These are phyloP conservation scores for Ceratina australensis DNA, from an alignment of 1,140 invertebrate species.

Conservation along the genomic window DNA sequence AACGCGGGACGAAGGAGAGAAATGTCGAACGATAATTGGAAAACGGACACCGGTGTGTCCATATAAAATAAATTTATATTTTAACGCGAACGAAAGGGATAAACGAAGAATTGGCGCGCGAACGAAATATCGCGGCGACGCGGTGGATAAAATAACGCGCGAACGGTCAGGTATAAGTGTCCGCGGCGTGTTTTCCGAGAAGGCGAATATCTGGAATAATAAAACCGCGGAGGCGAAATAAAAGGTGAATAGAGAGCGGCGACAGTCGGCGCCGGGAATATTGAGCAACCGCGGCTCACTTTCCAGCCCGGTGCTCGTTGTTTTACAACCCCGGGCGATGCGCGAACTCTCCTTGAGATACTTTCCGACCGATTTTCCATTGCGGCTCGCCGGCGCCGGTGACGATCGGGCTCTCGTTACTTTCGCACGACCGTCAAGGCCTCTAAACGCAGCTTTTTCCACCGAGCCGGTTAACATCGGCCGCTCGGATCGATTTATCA, in stretches of 20 bases:
- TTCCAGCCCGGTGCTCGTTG: background rate
- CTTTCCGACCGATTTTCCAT: constrained; percentile 59
- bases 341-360: constrained; percentile 55
- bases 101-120: no score
- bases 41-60: no score
- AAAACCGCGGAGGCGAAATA: background rate
- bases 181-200: background rate
- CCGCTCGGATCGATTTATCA: constrained; percentile 13
- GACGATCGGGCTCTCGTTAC: constrained; percentile 43
- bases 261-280: constrained; percentile 33
- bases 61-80: no score
- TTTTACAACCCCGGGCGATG: constrained; percentile 42
- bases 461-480: background rate
- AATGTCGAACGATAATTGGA: no score
- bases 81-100: no score
- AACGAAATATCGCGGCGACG: no score
- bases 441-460: constrained; percentile 29
- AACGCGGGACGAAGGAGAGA: no score
- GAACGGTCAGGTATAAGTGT: no score
- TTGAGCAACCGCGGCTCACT: constrained; percentile 45
- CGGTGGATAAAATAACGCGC: no score
- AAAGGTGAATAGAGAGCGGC: background rate
- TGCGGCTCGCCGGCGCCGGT: constrained; percentile 43
- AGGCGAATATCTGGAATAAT: background rate
- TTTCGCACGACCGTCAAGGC: constrained; percentile 45